Evolutionary conservation across 2,797 vertebrate genomes (phyloP).

Genomic region (Fistularia tabacaria): DNA sequence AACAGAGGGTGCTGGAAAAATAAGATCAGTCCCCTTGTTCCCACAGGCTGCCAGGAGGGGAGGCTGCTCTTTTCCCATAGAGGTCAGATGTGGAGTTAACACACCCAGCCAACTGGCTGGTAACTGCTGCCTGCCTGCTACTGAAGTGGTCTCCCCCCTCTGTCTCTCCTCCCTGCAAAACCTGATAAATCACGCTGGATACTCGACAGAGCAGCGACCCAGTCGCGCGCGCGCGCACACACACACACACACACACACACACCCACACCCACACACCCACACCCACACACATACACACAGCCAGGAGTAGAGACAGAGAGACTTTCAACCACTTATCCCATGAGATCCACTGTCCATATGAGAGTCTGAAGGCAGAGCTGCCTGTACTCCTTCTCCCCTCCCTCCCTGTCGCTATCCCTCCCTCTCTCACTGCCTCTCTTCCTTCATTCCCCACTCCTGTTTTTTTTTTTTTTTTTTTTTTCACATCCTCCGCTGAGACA

Average conservation of each 20-base stretch:
- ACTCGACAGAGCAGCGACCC: conserved; percentile 46
- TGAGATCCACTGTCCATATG: conserved; percentile 73
- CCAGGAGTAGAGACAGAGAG: conserved; percentile 56
- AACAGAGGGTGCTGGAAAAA: conserved; percentile 9
- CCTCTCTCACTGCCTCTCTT: conserved; percentile 57
- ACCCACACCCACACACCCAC: neutral
- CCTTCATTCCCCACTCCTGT: conserved; percentile 65
- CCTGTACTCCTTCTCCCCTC: conserved; percentile 50
- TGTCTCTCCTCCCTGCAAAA: conserved; percentile 52
- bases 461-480: conserved; percentile 52
- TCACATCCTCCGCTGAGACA: conserved; percentile 71
- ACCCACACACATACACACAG: neutral
- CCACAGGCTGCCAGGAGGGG: conserved; percentile 51
- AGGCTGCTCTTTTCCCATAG: conserved; percentile 61
- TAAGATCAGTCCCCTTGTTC: conserved; percentile 40
- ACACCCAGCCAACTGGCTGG: conserved; percentile 58
- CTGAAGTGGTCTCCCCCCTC: conserved; percentile 43
- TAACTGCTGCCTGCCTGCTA: conserved; percentile 41
- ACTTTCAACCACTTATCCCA: conserved; percentile 70
- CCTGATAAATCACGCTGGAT: conserved; percentile 69
- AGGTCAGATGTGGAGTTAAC: conserved; percentile 71
- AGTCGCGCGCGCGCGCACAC: conserved; percentile 47
- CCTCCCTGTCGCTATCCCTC: conserved; percentile 21
- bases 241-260: conserved; percentile 1
- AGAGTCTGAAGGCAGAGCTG: conserved; percentile 70